Conservation (phyloP, 2,797 vertebrate species). For the Tolypeutes matacus region DNA sequence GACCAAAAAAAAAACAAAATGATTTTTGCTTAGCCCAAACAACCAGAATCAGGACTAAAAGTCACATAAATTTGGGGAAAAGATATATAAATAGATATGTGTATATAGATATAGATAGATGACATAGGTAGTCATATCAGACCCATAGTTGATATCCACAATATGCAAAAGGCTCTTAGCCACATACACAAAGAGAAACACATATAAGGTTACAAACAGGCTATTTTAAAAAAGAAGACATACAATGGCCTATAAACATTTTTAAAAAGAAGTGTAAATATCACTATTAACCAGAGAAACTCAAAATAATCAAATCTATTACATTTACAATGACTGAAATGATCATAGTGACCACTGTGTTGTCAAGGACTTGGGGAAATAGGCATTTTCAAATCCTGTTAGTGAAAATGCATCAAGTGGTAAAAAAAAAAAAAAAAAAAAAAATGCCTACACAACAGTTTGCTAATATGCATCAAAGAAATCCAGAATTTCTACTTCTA, state of each 20-base stretch:
- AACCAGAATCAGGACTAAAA: background rate
- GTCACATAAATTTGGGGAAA: background rate
- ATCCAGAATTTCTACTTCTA: background rate
- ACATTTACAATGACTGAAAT: background rate
- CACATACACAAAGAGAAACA: background rate
- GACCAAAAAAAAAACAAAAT: background rate
- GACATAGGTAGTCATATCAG: background rate
- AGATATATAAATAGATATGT: background rate
- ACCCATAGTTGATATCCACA: background rate
- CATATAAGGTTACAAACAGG: background rate
- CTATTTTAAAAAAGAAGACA: background rate
- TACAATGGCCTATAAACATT: background rate
- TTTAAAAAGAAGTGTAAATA: background rate
- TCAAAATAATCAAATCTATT: slow-evolving; percentile 5
- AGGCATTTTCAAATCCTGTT: background rate
- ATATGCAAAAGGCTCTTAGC: background rate
- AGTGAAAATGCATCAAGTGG: background rate
- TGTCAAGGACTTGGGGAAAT: background rate
- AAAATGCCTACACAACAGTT: background rate
- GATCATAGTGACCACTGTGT: background rate
- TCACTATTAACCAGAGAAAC: background rate
- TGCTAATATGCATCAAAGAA: background rate
- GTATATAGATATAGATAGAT: background rate
- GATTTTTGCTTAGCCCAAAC: background rate
- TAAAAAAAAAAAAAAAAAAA: slow-evolving; percentile 19